Evolutionary conservation across 2,113 vertebrate genomes (phyloP).

Genomic region (Poeciliopsis occidentalis): DNA sequence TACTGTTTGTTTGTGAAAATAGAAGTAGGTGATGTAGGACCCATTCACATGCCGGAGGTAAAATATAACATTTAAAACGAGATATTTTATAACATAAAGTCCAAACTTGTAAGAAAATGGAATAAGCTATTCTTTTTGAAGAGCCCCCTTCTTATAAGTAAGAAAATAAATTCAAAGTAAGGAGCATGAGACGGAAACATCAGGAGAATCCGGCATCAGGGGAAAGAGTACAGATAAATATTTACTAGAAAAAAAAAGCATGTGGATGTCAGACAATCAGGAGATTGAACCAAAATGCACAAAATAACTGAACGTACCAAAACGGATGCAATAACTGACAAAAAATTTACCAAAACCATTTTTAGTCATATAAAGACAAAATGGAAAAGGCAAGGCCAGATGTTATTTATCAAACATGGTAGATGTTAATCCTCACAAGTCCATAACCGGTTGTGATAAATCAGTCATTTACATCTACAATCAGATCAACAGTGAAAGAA

Average conservation of each 20-base stretch:
- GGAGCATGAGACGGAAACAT: not conserved
- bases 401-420: no score
- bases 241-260: not conserved
- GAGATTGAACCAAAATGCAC: no score
- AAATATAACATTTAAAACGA: not conserved
- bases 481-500: not conserved
- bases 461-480: not conserved
- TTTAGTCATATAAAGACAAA: no score
- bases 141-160: no score
- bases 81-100: not conserved
- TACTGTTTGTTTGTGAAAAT: no score
- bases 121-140: no score
- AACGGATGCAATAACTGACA: no score
- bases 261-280: not conserved
- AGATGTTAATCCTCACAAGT: not conserved
- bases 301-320: no score
- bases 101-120: no score
- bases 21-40: not conserved
- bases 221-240: not conserved
- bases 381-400: no score
- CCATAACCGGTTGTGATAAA: not conserved
- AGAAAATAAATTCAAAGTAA: not conserved
- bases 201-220: not conserved
- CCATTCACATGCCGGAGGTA: not conserved
- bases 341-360: no score